Evolutionary conservation across 1,140 invertebrate species (phyloP), one percentile per base, ranked within the genome.

Genomic region (Macrocentrus cingulum): DNA sequence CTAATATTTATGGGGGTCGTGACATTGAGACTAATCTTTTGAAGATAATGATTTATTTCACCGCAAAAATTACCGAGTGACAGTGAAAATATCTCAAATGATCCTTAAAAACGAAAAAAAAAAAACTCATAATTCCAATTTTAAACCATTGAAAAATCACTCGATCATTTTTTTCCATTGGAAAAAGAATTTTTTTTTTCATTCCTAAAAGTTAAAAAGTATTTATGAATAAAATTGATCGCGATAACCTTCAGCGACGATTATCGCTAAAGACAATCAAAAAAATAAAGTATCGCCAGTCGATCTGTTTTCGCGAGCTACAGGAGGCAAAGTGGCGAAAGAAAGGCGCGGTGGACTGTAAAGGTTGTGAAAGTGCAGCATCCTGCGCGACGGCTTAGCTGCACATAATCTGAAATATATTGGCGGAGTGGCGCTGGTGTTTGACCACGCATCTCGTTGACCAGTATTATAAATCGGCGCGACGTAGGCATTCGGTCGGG

Each of bases 1-100:
- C 73, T 65, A 69, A 76, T 77, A 80, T 79, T 78, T 80, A 80
- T 80, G 76, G 78, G 75, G 75, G 76, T 76, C 75, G 74, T 68
- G 71, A 76, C 75, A 77, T 75, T 66, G 65, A 68, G 68, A 68
- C 76, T 80, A 80, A 80, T 80, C 77, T 80, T 77, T 61, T 66
- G 66, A 65, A 76, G 76, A 79, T 79, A 74, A 71, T 71, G 77
- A 79, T 79, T 80, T 80, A 22, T 46, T n/a, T n/a, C 36, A 13
- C 4, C 36, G 8, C 3, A 9, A 29, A 29, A 29, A 29, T 29
- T 65, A 52, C 34, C 9, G 15, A 36, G 34, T 52, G 15, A 29
- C 9, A 15, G 15, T 39, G 37, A 5, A 39, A 6, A n/a, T 9
- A 13, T 39, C 15, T 7, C 37, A n/a, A 15, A 9, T 29, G 37